Percentiles rank a stretch among this genome's conserved stretches.
Conservation (phyloP, 1,140 invertebrate species). For the Nixonia krombeini region DNA sequence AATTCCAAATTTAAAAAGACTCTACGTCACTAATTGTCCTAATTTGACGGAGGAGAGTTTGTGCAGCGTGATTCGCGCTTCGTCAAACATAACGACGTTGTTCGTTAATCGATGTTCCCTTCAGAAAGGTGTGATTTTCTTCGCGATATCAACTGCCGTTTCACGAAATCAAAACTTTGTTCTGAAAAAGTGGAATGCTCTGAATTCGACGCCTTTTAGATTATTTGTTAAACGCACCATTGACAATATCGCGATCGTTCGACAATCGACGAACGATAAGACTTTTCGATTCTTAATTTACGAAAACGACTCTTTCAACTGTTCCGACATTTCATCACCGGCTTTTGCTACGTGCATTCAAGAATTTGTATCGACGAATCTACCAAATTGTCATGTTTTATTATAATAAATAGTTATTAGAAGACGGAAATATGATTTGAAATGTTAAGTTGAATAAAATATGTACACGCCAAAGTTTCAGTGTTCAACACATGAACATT, state of each 20-base stretch:
- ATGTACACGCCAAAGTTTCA: too few relatives aligned
- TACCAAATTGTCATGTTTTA: slow-evolving; percentile 22
- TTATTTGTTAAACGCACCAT: slow-evolving; percentile 10
- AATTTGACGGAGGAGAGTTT: slow-evolving; percentile 29
- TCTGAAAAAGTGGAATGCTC: slow-evolving; percentile 31
- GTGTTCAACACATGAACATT: too few relatives aligned
- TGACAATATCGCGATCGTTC: not conserved
- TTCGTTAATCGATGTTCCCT: slow-evolving; percentile 27
- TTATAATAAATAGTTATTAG: slow-evolving; percentile 13
- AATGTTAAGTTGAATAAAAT: too few relatives aligned
- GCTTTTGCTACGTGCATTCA: slow-evolving; percentile 19
- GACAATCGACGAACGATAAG: not conserved
- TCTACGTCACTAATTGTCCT: slow-evolving; percentile 34
- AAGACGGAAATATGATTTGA: too few relatives aligned
- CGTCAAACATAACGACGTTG: slow-evolving; percentile 26
- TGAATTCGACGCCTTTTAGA: slow-evolving; percentile 23
- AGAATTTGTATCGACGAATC: slow-evolving; percentile 13
- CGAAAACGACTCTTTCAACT: slow-evolving; percentile 27
- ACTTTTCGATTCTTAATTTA: slow-evolving; percentile 32
- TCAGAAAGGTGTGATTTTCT: slow-evolving; percentile 14
- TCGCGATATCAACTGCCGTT: slow-evolving; percentile 15
- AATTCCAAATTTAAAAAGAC: slow-evolving; percentile 25
- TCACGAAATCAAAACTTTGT: slow-evolving; percentile 20
- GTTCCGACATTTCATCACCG: slow-evolving; percentile 14
- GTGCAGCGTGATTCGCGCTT: slow-evolving; percentile 18